phyloP scores from a whole-genome alignment of 1,140 invertebrate genomes.

The Meloidogyne exigua region DNA sequence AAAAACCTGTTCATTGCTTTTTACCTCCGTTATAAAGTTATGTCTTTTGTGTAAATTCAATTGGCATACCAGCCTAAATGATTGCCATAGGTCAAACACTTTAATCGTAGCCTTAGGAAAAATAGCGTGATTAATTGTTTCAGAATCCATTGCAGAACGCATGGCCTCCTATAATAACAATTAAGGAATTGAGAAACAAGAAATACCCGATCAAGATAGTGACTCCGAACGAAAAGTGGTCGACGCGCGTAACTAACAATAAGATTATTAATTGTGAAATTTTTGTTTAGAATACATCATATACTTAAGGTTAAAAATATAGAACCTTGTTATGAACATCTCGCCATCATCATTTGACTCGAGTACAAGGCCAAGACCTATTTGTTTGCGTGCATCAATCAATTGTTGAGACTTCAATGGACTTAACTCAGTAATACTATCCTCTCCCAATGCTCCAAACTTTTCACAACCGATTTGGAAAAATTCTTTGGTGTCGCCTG shows the following conservation, averaged over 20 bases:
- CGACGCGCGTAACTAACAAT: conserved; percentile 26
- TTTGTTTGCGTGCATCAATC: conserved; percentile 20
- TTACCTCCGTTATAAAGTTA: not conserved
- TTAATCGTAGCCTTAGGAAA: conserved; percentile 41
- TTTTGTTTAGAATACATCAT: no score
- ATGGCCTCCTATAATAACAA: conserved; percentile 28
- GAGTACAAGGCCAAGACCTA: conserved; percentile 27
- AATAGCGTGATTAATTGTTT: conserved; percentile 21
- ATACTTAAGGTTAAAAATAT: not conserved
- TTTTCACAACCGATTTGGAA: conserved; percentile 24
- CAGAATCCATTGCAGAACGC: conserved; percentile 19
- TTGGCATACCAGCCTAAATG: conserved; percentile 36
- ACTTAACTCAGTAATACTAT: not conserved
- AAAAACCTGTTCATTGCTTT: not conserved
- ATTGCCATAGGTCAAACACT: conserved; percentile 38
- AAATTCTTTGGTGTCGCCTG: conserved; percentile 24
- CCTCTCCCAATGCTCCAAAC: not conserved
- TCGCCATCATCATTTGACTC: conserved; percentile 35
- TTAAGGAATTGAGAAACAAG: not conserved
- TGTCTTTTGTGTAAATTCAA: conserved; percentile 7
- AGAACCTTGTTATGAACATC: conserved; percentile 24
- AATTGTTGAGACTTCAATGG: conserved; percentile 35
- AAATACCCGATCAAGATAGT: conserved; percentile 30
- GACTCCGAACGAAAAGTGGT: conserved; percentile 33
- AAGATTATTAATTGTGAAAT: no score